Conservation (phyloP, 1,140 invertebrate species). For the Hyles euphorbiae region DNA sequence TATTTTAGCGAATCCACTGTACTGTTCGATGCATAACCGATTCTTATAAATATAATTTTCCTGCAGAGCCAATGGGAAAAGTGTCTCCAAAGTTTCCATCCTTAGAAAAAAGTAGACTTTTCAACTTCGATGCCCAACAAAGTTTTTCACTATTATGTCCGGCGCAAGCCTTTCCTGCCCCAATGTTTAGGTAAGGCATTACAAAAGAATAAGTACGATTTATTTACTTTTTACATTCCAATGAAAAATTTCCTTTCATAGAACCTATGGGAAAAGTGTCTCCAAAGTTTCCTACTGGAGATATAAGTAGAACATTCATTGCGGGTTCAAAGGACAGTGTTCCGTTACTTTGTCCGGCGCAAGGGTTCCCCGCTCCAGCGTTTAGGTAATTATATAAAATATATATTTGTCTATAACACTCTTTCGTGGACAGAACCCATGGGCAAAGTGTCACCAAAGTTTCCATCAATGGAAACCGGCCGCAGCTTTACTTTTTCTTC, state of each 20-base stretch:
- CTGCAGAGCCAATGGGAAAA: conserved; percentile 76
- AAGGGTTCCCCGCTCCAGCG: conserved; percentile 78
- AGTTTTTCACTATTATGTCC: conserved; percentile 61
- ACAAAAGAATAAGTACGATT: neutral
- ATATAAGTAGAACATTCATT: conserved; percentile 60
- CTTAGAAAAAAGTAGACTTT: conserved; percentile 79
- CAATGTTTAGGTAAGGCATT: conserved; percentile 75
- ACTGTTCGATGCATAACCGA: conserved; percentile 5
- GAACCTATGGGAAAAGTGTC: conserved; percentile 78
- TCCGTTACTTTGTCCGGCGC: conserved; percentile 76
- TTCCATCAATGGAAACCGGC: conserved; percentile 74
- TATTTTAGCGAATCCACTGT: neutral
- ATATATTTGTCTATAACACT: conserved; percentile 15
- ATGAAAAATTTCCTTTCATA: conserved; percentile 43
- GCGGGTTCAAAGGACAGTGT: conserved; percentile 35
- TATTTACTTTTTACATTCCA: conserved; percentile 13
- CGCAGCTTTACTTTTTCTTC: conserved; percentile 76
- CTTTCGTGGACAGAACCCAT: conserved; percentile 74
- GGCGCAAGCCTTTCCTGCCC: conserved; percentile 80
- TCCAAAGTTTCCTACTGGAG: conserved; percentile 78
- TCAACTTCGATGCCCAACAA: conserved; percentile 63
- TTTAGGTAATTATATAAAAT: conserved; percentile 74
- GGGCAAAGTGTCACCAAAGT: conserved; percentile 77
- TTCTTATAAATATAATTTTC: conserved; percentile 24
- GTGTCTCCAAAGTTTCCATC: conserved; percentile 80